phyloP scores from a whole-genome alignment of 2,113 vertebrate species.

The Peromyscus polionotus region DNA sequence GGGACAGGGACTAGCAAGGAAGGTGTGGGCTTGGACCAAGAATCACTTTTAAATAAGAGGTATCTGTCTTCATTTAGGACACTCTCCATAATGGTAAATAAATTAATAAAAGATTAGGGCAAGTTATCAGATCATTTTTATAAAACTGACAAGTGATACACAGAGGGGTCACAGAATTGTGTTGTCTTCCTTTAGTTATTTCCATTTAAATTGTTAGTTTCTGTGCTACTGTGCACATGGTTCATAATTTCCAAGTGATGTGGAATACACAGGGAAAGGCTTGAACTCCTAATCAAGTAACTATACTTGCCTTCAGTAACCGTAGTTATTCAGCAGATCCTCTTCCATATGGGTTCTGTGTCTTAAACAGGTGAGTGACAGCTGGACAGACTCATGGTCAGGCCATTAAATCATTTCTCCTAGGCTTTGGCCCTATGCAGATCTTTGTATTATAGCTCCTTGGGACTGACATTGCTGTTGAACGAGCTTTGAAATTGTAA shows the following conservation, averaged over 20 bases:
- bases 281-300: not conserved
- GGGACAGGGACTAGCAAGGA: not conserved
- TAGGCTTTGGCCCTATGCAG: not conserved
- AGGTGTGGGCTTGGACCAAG: not conserved
- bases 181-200: not conserved
- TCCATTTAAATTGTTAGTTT: slow-evolving; percentile 15
- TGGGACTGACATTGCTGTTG: not conserved
- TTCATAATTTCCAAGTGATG: not conserved
- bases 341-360: not conserved
- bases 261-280: not conserved
- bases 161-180: not conserved
- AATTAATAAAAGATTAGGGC: not conserved
- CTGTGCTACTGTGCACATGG: not conserved
- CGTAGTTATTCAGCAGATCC: not conserved
- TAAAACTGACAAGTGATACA: not conserved
- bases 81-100: not conserved
- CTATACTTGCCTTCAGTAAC: not conserved
- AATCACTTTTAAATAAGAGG: not conserved
- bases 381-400: not conserved
- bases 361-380: not conserved
- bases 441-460: not conserved
- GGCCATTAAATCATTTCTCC: not conserved
- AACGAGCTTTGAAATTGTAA: not conserved
- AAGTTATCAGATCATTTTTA: not conserved
- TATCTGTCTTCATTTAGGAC: not conserved